Evolutionary conservation across 2,113 vertebrate species (phyloP).

Genomic region (Capra hircus): DNA sequence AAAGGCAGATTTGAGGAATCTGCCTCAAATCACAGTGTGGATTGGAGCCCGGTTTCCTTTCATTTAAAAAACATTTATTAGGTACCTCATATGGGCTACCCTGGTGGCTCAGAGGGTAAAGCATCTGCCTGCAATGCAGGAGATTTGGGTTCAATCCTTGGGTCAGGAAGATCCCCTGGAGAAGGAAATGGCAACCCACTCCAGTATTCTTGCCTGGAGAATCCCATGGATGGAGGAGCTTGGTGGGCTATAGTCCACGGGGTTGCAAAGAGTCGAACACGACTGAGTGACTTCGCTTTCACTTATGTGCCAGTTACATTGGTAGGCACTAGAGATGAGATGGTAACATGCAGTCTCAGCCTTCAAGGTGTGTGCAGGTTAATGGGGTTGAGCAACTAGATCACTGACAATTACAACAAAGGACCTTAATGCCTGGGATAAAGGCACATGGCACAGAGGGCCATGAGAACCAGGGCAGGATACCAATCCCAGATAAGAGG

Average conservation of each 20-base stretch:
- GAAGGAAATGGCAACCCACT: no score
- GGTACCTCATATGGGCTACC: background rate
- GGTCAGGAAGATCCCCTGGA: no score
- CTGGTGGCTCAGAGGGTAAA: no score
- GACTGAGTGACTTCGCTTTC: no score
- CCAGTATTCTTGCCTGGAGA: no score
- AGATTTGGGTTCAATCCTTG: no score
- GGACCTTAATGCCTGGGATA: background rate
- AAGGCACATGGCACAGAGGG: background rate
- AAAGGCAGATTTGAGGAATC: background rate
- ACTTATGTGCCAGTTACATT: background rate
- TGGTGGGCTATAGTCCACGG: no score
- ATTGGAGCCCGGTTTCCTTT: background rate
- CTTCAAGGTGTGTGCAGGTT: background rate
- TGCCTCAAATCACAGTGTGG: background rate
- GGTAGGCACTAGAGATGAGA: background rate
- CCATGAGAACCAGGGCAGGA: background rate
- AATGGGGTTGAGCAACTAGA: background rate
- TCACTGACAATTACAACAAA: background rate
- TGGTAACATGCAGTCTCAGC: background rate
- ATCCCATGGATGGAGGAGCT: no score
- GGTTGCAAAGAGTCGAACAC: no score
- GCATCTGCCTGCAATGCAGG: no score
- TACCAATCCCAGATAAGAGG: background rate
- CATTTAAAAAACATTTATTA: background rate